Conservation (phyloP, 2,113 vertebrate genomes). For the Campylorhamphus procurvoides region DNA sequence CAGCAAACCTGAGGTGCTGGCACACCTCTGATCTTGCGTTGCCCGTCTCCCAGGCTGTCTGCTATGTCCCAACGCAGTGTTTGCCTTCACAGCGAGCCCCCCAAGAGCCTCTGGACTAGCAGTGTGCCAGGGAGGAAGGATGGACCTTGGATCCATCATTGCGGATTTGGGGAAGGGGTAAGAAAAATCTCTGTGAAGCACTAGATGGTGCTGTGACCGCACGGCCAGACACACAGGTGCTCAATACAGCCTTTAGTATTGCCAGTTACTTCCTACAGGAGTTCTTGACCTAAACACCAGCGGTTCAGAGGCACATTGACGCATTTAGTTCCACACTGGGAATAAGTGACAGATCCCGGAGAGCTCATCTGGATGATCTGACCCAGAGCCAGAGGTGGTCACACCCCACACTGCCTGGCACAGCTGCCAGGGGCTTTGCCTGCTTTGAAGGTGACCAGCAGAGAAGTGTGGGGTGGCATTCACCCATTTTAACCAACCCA, state of each 20-base stretch:
- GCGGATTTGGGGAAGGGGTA: not conserved
- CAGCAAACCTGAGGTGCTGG: too few relatives aligned
- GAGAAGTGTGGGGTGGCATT: not conserved
- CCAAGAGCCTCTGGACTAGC: accelerated
- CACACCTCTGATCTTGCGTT: not conserved
- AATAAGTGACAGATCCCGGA: not conserved
- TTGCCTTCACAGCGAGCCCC: not conserved
- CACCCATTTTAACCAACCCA: not conserved
- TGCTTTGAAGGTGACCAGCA: not conserved
- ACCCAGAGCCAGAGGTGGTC: not conserved
- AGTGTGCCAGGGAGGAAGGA: not conserved
- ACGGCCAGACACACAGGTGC: accelerated
- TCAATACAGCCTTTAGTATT: accelerated
- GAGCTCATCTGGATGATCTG: not conserved
- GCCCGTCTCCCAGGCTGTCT: not conserved
- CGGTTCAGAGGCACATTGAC: not conserved
- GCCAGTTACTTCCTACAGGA: accelerated
- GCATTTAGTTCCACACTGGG: not conserved
- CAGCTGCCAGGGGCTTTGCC: not conserved
- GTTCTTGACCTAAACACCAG: not conserved
- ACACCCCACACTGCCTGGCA: accelerated
- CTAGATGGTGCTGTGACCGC: constrained; percentile 67
- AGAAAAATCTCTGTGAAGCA: not conserved
- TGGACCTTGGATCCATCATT: accelerated
- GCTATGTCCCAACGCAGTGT: accelerated